Conservation (phyloP, 92 coral and sea anemone genomes). For the Umimayanthus chanpuru region DNA sequence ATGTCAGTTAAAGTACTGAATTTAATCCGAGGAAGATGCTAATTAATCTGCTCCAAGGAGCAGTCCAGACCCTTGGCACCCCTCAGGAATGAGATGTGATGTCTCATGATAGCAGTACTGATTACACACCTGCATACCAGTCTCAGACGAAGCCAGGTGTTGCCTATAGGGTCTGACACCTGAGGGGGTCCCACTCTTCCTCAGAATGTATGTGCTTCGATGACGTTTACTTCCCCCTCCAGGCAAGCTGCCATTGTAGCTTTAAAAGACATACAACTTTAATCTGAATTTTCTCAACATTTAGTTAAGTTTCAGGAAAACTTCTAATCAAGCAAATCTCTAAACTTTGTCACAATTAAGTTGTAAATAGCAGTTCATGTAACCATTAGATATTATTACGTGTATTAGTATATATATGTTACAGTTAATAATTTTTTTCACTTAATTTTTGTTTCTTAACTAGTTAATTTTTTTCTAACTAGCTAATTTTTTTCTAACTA, state of each 20-base stretch:
- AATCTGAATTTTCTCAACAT: not conserved
- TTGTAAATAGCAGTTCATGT: too few species aligned
- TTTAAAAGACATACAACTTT: constrained; percentile 45
- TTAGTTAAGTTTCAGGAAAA: not conserved
- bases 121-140: constrained; percentile 83
- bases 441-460: too few species aligned
- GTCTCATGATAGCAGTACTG: constrained; percentile 2
- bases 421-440: too few species aligned
- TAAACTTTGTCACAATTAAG: too few species aligned
- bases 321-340: not conserved
- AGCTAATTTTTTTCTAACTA: too few species aligned
- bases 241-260: constrained; percentile 82
- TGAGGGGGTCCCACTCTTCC: constrained; percentile 71
- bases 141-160: constrained; percentile 82
- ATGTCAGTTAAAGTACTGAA: not conserved
- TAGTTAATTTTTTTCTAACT: too few species aligned
- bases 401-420: too few species aligned
- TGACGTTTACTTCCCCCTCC: constrained; percentile 69
- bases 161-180: constrained; percentile 88
- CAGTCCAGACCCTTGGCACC: constrained; percentile 48
- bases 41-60: constrained; percentile 8
- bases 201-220: constrained; percentile 65
- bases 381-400: not conserved
- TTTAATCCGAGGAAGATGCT: constrained; percentile 11
- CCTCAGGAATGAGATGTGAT: constrained; percentile 38